phyloP scores from a whole-genome alignment of 2,113 vertebrate species.

The Cyanocitta stelleri region DNA sequence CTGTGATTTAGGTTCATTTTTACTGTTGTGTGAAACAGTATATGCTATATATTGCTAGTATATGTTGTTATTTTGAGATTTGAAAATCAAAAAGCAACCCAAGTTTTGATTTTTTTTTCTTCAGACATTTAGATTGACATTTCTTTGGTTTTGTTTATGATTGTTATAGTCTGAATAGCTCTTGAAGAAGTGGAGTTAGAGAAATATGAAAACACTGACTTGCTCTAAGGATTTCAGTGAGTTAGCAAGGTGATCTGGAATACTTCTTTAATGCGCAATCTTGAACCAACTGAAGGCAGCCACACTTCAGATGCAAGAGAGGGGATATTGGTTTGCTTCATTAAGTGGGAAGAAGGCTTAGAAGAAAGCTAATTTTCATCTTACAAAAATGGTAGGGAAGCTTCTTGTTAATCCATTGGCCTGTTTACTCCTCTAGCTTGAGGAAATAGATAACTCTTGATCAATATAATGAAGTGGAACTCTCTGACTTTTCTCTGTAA shows the following conservation, averaged over 20 bases:
- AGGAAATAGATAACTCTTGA: not conserved
- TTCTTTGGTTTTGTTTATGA: not conserved
- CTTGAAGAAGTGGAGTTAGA: not conserved
- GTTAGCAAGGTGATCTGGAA: not conserved
- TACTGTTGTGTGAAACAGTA: not conserved
- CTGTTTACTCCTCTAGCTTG: not conserved
- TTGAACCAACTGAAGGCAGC: not conserved
- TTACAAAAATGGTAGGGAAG: not conserved
- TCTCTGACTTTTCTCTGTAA: not conserved
- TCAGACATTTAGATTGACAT: not conserved
- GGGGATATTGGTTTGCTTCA: not conserved
- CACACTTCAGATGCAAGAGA: not conserved
- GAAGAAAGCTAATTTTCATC: not conserved
- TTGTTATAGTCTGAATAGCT: not conserved
- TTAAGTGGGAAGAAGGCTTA: not conserved
- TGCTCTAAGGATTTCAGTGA: not conserved
- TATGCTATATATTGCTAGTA: not conserved
- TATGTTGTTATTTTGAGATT: not conserved
- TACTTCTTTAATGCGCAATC: not conserved
- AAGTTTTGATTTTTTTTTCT: not conserved
- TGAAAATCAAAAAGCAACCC: fast-evolving
- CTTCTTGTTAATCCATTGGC: not conserved
- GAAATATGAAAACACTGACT: not conserved
- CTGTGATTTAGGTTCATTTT: not conserved
- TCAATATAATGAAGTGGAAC: not conserved